phyloP scores from a whole-genome alignment of 2,113 vertebrate species.

The Microcebus griseorufus region DNA sequence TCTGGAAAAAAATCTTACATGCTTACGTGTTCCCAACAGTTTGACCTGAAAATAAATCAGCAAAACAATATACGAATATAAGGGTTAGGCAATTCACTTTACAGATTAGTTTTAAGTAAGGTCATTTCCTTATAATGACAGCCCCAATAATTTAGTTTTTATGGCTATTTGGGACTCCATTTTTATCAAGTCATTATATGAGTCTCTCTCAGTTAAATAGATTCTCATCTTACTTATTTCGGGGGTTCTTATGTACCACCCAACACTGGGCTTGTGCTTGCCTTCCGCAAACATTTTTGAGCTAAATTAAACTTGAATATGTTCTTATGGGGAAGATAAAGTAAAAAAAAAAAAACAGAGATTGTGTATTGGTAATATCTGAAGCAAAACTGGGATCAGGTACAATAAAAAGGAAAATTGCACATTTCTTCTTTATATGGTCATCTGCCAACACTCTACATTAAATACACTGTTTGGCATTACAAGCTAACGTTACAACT shows the following conservation, averaged over 20 bases:
- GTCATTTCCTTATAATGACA: neutral
- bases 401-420: neutral
- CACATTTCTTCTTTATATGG: neutral
- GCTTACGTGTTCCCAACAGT: neutral
- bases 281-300: neutral
- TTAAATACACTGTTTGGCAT: neutral
- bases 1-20: neutral
- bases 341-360: neutral
- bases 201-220: neutral
- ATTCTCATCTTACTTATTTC: neutral
- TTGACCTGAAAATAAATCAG: slow-evolving; percentile 8
- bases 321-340: neutral
- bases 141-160: neutral
- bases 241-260: neutral
- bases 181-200: neutral
- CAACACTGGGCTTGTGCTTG: neutral
- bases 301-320: slow-evolving; percentile 26
- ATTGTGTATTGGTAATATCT: neutral
- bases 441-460: neutral
- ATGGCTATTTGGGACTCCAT: neutral
- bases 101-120: neutral
- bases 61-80: neutral
- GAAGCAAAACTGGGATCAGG: neutral
- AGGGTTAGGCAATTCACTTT: neutral
- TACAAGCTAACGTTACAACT: neutral